A percentile compares a stretch with the other conserved stretches of the same genome.
phyloP scores from a whole-genome alignment of 2,113 vertebrate species.

The Ranitomeya variabilis region DNA sequence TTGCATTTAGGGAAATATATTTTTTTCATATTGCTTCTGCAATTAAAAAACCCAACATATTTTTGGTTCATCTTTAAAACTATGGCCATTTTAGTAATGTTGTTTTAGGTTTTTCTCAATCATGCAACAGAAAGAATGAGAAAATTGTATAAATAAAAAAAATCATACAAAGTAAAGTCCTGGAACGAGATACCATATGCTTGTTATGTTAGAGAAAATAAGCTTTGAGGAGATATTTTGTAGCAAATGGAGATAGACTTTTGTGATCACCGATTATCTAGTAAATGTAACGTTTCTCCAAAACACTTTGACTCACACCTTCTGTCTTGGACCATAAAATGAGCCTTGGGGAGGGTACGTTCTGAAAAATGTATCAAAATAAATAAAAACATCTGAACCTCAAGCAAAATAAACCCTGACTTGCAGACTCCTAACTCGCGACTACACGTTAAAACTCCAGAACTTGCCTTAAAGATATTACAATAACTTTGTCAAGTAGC shows the following conservation, averaged over 20 bases:
- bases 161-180: background rate
- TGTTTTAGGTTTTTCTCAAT: background rate
- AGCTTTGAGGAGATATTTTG: background rate
- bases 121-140: background rate
- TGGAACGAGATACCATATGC: background rate
- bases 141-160: background rate
- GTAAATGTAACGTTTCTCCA: background rate
- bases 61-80: no score
- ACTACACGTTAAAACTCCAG: conserved; percentile 66
- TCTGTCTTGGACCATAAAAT: background rate
- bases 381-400: background rate
- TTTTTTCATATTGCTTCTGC: no score
- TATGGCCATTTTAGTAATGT: background rate
- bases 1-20: no score
- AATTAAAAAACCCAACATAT: no score
- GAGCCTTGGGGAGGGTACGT: background rate
- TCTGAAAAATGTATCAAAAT: background rate
- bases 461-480: conserved; percentile 84
- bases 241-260: background rate
- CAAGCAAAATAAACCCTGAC: conserved; percentile 64
- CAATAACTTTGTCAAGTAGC: conserved; percentile 87
- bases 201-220: background rate
- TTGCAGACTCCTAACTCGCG: conserved; percentile 71
- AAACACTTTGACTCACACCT: conserved; percentile 4
- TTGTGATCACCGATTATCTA: background rate